A percentile compares a stretch with the other conserved stretches of the same genome.
Evolutionary conservation across 2,113 vertebrate species (phyloP).

Genomic region (Ictalurus punctatus): DNA sequence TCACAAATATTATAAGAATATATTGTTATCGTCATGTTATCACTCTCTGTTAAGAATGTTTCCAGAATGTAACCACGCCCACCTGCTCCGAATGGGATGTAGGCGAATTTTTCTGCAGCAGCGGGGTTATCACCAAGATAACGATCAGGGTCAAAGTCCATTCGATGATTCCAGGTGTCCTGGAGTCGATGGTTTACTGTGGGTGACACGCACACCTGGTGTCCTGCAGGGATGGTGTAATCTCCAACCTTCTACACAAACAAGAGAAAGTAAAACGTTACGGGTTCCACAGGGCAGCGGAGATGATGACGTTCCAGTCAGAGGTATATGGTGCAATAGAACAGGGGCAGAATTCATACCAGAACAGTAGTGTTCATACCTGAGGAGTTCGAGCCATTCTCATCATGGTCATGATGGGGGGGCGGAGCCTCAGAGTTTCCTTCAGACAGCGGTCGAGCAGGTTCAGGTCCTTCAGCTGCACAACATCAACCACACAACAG

Average conservation of each 20-base stretch:
- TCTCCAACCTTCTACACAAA: conserved; percentile 79
- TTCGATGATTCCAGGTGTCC: conserved; percentile 81
- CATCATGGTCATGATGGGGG: conserved; percentile 99
- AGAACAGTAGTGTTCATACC: conserved; percentile 60
- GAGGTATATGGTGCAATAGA: background rate
- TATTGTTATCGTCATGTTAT: background rate
- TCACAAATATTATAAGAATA: no score
- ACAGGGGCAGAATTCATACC: background rate
- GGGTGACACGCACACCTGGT: conserved; percentile 97
- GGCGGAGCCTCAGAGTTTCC: conserved; percentile 91
- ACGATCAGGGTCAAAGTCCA: conserved; percentile 86
- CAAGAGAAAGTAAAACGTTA: background rate
- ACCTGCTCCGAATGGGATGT: conserved; percentile 95
- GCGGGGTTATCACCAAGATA: conserved; percentile 87
- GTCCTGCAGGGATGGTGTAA: conserved; percentile 89
- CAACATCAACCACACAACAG: conserved; percentile 28
- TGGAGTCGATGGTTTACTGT: conserved; percentile 92
- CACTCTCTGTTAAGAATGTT: background rate
- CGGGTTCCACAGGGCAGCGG: no score
- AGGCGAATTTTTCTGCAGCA: conserved; percentile 88
- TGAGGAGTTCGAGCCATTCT: conserved; percentile 91
- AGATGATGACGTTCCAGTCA: background rate
- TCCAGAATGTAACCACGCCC: conserved; percentile 43
- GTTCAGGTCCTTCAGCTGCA: conserved; percentile 88
- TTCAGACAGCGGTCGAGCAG: conserved; percentile 91